A percentile compares a stretch with the other conserved stretches of the same genome.
Conservation (phyloP, 1,140 invertebrate species). For the Cydia splendana region DNA sequence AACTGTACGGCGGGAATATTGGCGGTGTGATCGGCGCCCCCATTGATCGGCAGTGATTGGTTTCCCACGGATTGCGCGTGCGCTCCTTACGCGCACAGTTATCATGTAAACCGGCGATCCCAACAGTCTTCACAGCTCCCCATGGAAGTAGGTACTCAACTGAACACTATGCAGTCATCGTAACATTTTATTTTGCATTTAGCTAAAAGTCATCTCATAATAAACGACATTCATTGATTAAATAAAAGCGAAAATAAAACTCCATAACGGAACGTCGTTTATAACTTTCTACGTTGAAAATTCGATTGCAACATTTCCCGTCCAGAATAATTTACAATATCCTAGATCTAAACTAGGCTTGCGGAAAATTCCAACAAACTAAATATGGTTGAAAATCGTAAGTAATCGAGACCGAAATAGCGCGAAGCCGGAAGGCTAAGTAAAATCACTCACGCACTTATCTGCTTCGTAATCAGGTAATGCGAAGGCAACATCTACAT, state of each 20-base stretch:
- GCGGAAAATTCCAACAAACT: not conserved
- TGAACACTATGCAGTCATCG: not conserved
- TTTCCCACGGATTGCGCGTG: slow-evolving; percentile 24
- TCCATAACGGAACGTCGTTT: not conserved
- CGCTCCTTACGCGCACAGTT: slow-evolving; percentile 7
- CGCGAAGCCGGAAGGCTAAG: slow-evolving; percentile 18
- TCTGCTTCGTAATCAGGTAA: slow-evolving; percentile 29
- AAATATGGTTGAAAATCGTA: not conserved
- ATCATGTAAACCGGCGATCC: not conserved
- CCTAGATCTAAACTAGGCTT: not conserved
- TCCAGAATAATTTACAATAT: not conserved
- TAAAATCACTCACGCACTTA: slow-evolving; percentile 29
- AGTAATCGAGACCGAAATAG: slow-evolving; percentile 8
- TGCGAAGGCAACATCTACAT: slow-evolving; percentile 31
- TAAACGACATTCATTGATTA: too few species aligned
- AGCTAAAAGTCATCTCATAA: too few species aligned
- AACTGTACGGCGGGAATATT: slow-evolving; percentile 12
- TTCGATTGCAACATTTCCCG: not conserved
- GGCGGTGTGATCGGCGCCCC: slow-evolving; percentile 27
- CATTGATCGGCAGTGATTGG: slow-evolving; percentile 29
- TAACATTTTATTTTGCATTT: too few species aligned
- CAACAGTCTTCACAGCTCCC: not conserved
- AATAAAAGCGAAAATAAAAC: too few species aligned
- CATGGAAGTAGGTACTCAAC: not conserved
- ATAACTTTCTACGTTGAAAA: not conserved